Evolutionary conservation across 92 coral and sea anemone species (phyloP).

Genomic region (Epizoanthus fatuus): DNA sequence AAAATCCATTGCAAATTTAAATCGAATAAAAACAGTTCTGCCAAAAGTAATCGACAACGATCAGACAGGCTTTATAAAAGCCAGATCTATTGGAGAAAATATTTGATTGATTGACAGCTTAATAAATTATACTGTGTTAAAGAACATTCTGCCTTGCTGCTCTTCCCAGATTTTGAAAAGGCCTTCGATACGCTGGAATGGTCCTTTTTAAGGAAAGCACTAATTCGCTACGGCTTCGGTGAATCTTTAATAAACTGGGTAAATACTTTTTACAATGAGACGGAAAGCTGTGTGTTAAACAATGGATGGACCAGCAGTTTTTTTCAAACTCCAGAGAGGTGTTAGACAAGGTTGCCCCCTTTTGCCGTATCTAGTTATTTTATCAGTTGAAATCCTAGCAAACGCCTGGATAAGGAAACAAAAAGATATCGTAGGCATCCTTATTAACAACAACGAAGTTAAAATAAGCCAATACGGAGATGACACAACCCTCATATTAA

Average conservation of each 20-base stretch:
- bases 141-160: neutral
- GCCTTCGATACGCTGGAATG: neutral
- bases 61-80: too few relatives aligned
- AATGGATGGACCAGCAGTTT: neutral
- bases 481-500: neutral
- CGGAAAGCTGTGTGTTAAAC: neutral
- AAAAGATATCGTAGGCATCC: neutral
- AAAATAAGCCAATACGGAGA: neutral
- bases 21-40: too few relatives aligned
- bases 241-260: neutral
- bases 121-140: neutral
- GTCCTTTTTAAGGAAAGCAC: neutral
- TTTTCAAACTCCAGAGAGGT: neutral
- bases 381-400: neutral
- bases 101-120: too few relatives aligned
- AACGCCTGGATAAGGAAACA: neutral
- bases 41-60: too few relatives aligned
- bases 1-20: too few relatives aligned
- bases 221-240: neutral
- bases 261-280: neutral
- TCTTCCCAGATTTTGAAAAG: neutral
- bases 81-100: too few relatives aligned
- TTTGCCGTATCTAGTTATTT: neutral
- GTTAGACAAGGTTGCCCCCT: neutral
- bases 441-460: neutral